phyloP scores from a whole-genome alignment of 2,797 vertebrate genomes.

The Sebastes taczanowskii region DNA sequence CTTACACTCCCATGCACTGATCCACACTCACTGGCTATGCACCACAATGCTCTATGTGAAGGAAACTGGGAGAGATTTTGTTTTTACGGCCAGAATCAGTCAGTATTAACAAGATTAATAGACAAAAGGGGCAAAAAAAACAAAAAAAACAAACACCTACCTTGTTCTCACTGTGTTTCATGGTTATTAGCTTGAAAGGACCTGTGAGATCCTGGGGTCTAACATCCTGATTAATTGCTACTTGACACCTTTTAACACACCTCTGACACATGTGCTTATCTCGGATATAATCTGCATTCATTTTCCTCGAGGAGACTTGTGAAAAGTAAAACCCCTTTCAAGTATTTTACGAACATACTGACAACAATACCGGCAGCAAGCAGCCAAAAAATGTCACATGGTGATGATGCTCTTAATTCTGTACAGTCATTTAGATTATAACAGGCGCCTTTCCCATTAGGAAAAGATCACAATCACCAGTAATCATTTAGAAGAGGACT shows the following conservation, averaged over 20 bases:
- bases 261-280: constrained; percentile 74
- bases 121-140: constrained; percentile 9
- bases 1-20: constrained; percentile 37
- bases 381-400: neutral
- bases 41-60: constrained; percentile 5
- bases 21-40: constrained; percentile 21
- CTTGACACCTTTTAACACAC: constrained; percentile 64
- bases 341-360: constrained; percentile 23
- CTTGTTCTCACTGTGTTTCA: constrained; percentile 23
- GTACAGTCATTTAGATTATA: constrained; percentile 28
- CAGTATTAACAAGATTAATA: constrained; percentile 34
- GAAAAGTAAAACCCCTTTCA: constrained; percentile 29
- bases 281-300: constrained; percentile 83
- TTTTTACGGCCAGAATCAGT: constrained; percentile 61
- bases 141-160: constrained; percentile 24
- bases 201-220: constrained; percentile 40
- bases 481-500: constrained; percentile 36
- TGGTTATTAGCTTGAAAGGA: constrained; percentile 52
- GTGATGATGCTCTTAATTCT: constrained; percentile 31
- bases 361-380: constrained; percentile 12
- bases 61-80: constrained; percentile 28
- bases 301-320: constrained; percentile 71
- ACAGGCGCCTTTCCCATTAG: constrained; percentile 22
- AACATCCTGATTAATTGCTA: constrained; percentile 55
- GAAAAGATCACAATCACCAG: constrained; percentile 53